Evolutionary conservation across 2,797 vertebrate species (phyloP).

Genomic region (Paguma larvata): DNA sequence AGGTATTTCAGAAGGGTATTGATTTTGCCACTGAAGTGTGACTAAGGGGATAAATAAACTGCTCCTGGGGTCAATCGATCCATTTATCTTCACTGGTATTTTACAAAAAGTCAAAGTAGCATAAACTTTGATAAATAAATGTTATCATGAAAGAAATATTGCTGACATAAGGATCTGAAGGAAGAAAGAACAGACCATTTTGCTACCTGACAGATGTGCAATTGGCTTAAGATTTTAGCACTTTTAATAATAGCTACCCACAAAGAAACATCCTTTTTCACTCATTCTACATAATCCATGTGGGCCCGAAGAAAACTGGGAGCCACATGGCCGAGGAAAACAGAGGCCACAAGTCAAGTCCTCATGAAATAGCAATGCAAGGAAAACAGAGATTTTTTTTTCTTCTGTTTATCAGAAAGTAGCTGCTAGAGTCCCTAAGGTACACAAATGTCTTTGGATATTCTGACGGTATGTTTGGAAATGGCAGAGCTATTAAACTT

Average conservation of each 20-base stretch:
- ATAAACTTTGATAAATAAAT: constrained; percentile 91
- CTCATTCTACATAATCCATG: background rate
- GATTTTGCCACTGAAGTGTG: constrained; percentile 93
- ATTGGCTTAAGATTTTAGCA: constrained; percentile 76
- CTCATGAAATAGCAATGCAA: background rate
- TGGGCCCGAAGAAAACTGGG: background rate
- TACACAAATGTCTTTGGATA: constrained; percentile 31
- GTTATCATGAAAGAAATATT: constrained; percentile 88
- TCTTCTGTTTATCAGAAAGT: constrained; percentile 62
- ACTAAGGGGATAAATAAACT: constrained; percentile 94
- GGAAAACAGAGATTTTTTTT: background rate
- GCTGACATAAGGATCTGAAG: constrained; percentile 81
- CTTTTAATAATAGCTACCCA: constrained; percentile 63
- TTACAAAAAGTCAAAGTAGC: constrained; percentile 90
- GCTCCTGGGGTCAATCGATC: constrained; percentile 91
- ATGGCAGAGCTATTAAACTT: constrained; percentile 36
- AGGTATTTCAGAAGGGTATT: constrained; percentile 91
- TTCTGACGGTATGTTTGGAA: constrained; percentile 60
- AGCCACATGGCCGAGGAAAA: constrained; percentile 32
- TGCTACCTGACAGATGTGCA: constrained; percentile 49
- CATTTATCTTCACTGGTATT: constrained; percentile 92
- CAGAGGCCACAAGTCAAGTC: background rate
- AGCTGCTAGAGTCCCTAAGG: constrained; percentile 32
- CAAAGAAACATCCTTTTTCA: background rate
- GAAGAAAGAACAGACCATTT: constrained; percentile 70